Evolutionary conservation across 2,113 vertebrate species (phyloP), one percentile per base, ranked within the genome.

Genomic region (Toxostoma redivivum): DNA sequence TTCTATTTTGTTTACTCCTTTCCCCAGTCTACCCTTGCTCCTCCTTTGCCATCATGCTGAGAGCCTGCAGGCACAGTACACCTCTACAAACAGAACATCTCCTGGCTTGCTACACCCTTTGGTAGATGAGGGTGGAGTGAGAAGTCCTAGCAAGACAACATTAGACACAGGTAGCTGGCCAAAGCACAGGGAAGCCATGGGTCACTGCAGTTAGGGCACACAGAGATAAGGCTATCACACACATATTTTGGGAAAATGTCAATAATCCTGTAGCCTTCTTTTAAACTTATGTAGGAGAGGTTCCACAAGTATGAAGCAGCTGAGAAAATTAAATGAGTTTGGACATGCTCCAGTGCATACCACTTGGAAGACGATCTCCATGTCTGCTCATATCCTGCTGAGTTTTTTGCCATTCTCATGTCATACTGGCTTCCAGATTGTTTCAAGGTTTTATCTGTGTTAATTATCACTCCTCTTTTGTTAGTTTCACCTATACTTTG

Each of bases 11-110:
- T 71, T 58, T 67, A 33, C 35, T 48, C 31, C 12, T 71, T 28
- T 86, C 47, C 44, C n/a, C 3, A 5, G 13, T 7, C 31, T 11
- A 0, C 31, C 42, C 15, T 48, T n/a, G 22, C 11, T 60, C 28
- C 28, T 51, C 5, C 27, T 42, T 23, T 40, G 51, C 57, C n/a
- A 9, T 60, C n/a, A 3, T 0, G 16, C n/a, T 38, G 38, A 18
- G 48, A 3, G 2, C 61, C n/a, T 7, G 17, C 22, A 35, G 86
- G 20, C 3, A 0, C 13, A 20, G 27, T 65, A 13, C 15, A 2
- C 11, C 0, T 0, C 22, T 20, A 35, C 25, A 5, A 31, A 60
- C 10, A 30, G n/a, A 45, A 11, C 28, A 17, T n/a, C 56, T 73
- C 19, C 30, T 5, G 40, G 23, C 37, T 40, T 10, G 7, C 18